These are phyloP conservation scores for Sebastes aleutianus DNA, from an alignment of 2,797 vertebrate species.

Conservation along the genomic window DNA sequence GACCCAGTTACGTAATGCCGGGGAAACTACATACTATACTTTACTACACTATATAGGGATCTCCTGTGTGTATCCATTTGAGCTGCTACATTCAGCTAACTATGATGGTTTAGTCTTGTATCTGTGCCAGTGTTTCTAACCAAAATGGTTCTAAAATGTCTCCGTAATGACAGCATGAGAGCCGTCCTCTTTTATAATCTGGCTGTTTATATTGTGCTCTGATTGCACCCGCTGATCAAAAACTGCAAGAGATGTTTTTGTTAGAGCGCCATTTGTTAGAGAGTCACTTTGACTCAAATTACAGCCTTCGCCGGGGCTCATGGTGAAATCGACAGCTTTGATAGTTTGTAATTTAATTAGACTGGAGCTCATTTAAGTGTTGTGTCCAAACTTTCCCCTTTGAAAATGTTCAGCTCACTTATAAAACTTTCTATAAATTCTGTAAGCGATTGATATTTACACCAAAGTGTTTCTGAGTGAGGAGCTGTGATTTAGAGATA, in stretches of 20 bases:
- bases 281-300: conserved; percentile 30
- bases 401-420: neutral
- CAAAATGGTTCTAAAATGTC: neutral
- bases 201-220: conserved; percentile 14
- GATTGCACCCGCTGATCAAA: conserved; percentile 37
- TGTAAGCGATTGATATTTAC: neutral
- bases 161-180: neutral
- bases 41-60: neutral
- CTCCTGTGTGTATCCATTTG: neutral
- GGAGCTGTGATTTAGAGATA: conserved; percentile 29
- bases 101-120: neutral
- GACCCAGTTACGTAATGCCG: neutral
- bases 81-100: neutral
- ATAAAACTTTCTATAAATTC: neutral
- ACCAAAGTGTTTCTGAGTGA: neutral
- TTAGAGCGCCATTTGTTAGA: neutral
- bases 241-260: conserved; percentile 16
- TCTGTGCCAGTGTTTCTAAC: neutral
- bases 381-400: neutral
- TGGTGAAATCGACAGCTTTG: neutral
- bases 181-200: neutral
- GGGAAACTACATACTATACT: neutral
- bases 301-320: neutral
- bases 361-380: neutral
- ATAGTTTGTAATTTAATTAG: conserved; percentile 21